Evolutionary conservation across 2,113 vertebrate species (phyloP).

Genomic region (Caloenas nicobarica): DNA sequence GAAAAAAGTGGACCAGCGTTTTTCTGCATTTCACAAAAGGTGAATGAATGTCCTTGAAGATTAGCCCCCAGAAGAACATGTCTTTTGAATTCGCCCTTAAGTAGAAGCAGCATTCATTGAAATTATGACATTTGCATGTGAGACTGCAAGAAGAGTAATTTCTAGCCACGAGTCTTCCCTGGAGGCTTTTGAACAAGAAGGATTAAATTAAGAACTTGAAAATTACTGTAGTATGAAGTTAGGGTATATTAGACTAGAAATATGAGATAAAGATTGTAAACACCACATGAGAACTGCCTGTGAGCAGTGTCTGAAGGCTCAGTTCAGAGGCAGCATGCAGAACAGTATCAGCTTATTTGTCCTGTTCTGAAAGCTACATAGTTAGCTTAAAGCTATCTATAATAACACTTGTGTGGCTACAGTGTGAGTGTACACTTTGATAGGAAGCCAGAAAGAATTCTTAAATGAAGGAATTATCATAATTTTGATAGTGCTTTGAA

Average conservation of each 20-base stretch:
- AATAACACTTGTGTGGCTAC: slow-evolving; percentile 16
- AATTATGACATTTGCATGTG: not conserved
- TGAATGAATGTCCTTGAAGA: not conserved
- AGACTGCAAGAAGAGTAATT: not conserved
- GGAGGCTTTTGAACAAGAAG: not conserved
- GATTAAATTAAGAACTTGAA: not conserved
- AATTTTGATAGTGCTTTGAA: slow-evolving; percentile 57
- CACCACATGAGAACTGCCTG: not conserved
- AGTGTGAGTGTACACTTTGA: slow-evolving; percentile 26
- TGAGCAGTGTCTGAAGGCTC: not conserved
- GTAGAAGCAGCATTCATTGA: not conserved
- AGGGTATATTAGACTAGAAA: not conserved
- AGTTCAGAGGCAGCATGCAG: not conserved
- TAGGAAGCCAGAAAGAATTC: slow-evolving; percentile 36
- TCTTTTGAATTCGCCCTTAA: not conserved
- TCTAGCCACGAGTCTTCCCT: not conserved
- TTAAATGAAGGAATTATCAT: slow-evolving; percentile 59
- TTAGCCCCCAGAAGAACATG: not conserved
- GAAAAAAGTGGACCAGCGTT: not conserved
- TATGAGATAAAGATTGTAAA: not conserved
- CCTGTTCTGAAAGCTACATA: not conserved
- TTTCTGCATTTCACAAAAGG: not conserved
- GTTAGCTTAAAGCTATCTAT: slow-evolving; percentile 45
- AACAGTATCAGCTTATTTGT: not conserved
- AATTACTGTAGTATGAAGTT: not conserved